phyloP scores from a whole-genome alignment of 2,113 vertebrate species.

The Podarcis muralis region DNA sequence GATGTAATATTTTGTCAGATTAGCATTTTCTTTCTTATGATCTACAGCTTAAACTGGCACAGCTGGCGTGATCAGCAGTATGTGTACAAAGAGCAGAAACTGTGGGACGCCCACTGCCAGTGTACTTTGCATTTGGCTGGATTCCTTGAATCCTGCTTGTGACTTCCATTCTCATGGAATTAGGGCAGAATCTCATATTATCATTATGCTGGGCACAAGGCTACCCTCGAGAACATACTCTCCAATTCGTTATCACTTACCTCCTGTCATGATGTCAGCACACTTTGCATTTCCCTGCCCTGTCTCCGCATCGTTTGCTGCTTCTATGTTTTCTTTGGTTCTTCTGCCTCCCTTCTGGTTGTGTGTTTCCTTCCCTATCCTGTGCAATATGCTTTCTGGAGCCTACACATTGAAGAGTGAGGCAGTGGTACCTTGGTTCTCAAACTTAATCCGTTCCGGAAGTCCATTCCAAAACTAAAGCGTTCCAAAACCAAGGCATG shows the following conservation, averaged over 20 bases:
- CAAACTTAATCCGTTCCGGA: too few relatives aligned
- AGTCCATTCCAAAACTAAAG: too few relatives aligned
- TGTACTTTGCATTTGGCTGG: background rate
- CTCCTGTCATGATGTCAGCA: background rate
- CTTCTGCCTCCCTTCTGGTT: too few relatives aligned
- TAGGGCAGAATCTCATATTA: background rate
- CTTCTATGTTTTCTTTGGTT: too few relatives aligned
- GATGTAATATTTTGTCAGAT: background rate
- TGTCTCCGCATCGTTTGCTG: background rate
- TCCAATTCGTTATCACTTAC: background rate
- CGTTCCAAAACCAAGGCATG: too few relatives aligned
- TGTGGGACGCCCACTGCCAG: background rate
- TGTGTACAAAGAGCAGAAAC: background rate
- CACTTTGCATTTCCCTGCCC: background rate
- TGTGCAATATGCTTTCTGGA: too few relatives aligned
- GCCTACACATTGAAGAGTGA: too few relatives aligned
- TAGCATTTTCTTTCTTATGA: background rate
- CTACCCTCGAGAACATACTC: background rate
- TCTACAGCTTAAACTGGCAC: background rate
- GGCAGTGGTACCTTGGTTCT: too few relatives aligned
- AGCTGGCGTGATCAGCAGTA: fast-evolving
- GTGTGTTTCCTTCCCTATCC: too few relatives aligned
- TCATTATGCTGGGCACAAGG: background rate
- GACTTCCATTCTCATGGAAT: slow-evolving; percentile 13
- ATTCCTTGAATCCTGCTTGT: background rate